Percentiles rank a stretch among this genome's conserved stretches.
phyloP scores from a whole-genome alignment of 2,797 vertebrate genomes.

The Pseudochirops cupreus region DNA sequence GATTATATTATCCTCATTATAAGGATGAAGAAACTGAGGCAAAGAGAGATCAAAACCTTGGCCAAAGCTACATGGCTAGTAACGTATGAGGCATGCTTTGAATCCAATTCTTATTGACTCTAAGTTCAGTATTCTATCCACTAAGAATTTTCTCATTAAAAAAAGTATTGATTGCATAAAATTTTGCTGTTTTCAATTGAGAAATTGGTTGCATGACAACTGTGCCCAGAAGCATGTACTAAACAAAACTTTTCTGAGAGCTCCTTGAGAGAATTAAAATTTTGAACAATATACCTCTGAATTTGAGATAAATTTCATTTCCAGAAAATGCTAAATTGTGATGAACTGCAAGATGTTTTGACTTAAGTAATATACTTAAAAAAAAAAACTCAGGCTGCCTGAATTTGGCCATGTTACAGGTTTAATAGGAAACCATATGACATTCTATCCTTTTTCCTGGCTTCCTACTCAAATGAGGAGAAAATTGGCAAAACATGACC shows the following conservation, averaged over 20 bases:
- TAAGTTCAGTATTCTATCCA: background rate
- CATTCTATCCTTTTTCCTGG: background rate
- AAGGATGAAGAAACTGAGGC: background rate
- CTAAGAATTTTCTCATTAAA: background rate
- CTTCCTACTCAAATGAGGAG: background rate
- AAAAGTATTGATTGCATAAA: background rate
- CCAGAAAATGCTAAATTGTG: background rate
- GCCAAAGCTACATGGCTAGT: background rate
- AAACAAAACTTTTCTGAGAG: background rate
- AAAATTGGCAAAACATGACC: background rate
- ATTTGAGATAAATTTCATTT: background rate
- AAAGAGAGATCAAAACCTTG: background rate
- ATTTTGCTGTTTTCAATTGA: background rate
- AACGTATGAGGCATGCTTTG: background rate
- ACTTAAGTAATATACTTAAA: background rate
- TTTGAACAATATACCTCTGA: background rate
- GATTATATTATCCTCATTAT: background rate
- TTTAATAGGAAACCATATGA: conserved; percentile 2
- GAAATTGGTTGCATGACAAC: background rate
- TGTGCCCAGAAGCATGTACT: background rate
- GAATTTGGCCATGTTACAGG: background rate
- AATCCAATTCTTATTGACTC: background rate
- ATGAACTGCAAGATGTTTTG: background rate
- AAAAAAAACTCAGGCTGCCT: background rate
- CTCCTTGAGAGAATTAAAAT: background rate